A percentile compares a stretch with the other conserved stretches of the same genome.
These are phyloP conservation scores for Sminthurides bifidus DNA, from an alignment of 1,140 invertebrate species.

Conservation along the genomic window DNA sequence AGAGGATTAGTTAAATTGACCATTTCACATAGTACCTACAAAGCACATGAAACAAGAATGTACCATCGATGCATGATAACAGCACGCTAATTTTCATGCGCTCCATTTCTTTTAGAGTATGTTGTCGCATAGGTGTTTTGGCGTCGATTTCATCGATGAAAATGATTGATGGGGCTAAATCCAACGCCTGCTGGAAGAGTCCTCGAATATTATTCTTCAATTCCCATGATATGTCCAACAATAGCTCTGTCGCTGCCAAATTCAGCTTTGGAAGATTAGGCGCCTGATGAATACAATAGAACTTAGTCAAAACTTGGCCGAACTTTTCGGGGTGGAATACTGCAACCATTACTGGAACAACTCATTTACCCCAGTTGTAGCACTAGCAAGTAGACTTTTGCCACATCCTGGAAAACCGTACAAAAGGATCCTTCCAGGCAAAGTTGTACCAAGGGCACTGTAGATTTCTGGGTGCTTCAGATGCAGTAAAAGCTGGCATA, in stretches of 20 bases:
- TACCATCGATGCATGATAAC: slow-evolving; percentile 72
- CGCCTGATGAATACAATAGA: slow-evolving; percentile 37
- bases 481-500: slow-evolving; percentile 67
- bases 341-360: slow-evolving; percentile 8
- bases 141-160: slow-evolving; percentile 92
- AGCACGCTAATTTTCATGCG: slow-evolving; percentile 85
- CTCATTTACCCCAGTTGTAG: slow-evolving; percentile 70
- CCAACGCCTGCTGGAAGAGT: slow-evolving; percentile 71
- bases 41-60: not conserved
- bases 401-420: slow-evolving; percentile 72
- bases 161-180: slow-evolving; percentile 66
- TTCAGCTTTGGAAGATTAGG: slow-evolving; percentile 62
- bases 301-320: not conserved
- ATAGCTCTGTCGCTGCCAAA: slow-evolving; percentile 77
- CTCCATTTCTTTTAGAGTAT: slow-evolving; percentile 88
- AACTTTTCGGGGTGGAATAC: too few species aligned
- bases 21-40: slow-evolving; percentile 4
- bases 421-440: slow-evolving; percentile 70
- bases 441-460: slow-evolving; percentile 59
- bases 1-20: not conserved
- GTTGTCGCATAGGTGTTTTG: slow-evolving; percentile 71
- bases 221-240: slow-evolving; percentile 90
- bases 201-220: slow-evolving; percentile 85
- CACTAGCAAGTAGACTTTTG: slow-evolving; percentile 80
- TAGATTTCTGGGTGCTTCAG: slow-evolving; percentile 75